Base-by-base conservation (phyloP, 1,140 invertebrate genomes). In the Caenorhabditis tropicalis region DNA sequence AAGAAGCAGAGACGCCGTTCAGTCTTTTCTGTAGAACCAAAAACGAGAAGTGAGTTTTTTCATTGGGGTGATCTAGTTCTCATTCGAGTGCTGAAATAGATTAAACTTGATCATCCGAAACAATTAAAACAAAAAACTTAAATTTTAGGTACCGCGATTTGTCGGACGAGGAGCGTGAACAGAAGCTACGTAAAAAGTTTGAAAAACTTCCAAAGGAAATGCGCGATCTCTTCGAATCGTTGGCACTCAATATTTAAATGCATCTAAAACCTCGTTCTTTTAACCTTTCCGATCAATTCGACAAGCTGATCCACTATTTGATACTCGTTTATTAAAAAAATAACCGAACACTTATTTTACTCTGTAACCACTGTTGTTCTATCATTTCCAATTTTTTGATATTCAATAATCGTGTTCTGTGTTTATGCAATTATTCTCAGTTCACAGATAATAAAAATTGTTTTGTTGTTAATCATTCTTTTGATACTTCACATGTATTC, bases 111-210 rank as follows among this genome's bases (percentile, higher is more conserved):
- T 43, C 39, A 43, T 43, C 39, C n/a, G n/a, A n/a, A n/a, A n/a
- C n/a, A n/a, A n/a, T n/a, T n/a, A n/a, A n/a, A n/a, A n/a, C n/a
- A n/a, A n/a, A n/a, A n/a, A n/a, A n/a, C n/a, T n/a, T n/a, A n/a
- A 65, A 16, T 65, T 74, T 74, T n/a, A 74, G 65, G 36, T 74
- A 74, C n/a, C 65, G 65, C 43, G 65, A 74, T 24, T 10, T 74
- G 33, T 46, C 65, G 33, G 65, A 74, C 3, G 65, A 46, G 3
- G 65, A 74, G 15, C 65, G 65, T 10, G 65, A 74, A 10, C n/a
- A 24, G 7, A 74, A 74, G 21, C 21, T 74, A n/a, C 6, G 5
- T 1, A 74, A 74, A 21, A 74, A 74, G 21, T 74, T 74, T 10
- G 36, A 7, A 15, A 74, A 74, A 46, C 21, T 74, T 6, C 21